A percentile compares a stretch with the other conserved stretches of the same genome.
phyloP scores from a whole-genome alignment of 2,888 invertebrate genomes.

The Ornithoptera alexandrae region DNA sequence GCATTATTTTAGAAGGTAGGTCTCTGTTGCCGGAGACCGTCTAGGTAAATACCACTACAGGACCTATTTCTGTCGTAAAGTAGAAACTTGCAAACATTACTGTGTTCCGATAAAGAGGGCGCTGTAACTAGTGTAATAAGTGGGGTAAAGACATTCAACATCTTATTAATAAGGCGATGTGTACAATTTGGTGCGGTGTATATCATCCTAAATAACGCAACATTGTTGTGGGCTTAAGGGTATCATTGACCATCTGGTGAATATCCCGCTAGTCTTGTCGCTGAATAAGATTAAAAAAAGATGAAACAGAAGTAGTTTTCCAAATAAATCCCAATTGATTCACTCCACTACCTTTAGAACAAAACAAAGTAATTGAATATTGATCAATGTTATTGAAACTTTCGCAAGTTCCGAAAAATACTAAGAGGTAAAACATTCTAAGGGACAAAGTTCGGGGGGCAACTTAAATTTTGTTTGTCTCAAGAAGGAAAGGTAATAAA shows the following conservation, averaged over 20 bases:
- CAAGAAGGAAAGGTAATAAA: neutral
- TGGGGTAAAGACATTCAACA: too few relatives aligned
- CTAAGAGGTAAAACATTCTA: neutral
- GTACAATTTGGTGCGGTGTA: too few relatives aligned
- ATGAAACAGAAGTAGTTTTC: neutral
- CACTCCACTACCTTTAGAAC: neutral
- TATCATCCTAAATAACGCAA: too few relatives aligned
- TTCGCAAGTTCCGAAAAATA: neutral
- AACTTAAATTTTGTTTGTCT: slow-evolving; percentile 2
- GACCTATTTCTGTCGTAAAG: too few relatives aligned
- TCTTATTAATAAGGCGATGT: too few relatives aligned
- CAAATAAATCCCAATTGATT: neutral
- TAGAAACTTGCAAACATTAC: too few relatives aligned
- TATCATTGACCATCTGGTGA: neutral
- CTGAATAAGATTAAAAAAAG: neutral
- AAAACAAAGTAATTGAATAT: slow-evolving; percentile 1
- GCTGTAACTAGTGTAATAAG: too few relatives aligned
- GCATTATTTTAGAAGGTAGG: too few relatives aligned
- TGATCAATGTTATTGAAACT: neutral
- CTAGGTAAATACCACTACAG: too few relatives aligned
- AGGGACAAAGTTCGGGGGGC: neutral
- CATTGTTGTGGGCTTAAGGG: neutral
- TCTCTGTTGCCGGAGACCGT: too few relatives aligned
- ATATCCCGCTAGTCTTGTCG: too few relatives aligned
- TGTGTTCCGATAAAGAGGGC: too few relatives aligned